These are phyloP conservation scores for Therioaphis trifolii DNA, from an alignment of 2,888 invertebrate genomes.

Conservation along the genomic window DNA sequence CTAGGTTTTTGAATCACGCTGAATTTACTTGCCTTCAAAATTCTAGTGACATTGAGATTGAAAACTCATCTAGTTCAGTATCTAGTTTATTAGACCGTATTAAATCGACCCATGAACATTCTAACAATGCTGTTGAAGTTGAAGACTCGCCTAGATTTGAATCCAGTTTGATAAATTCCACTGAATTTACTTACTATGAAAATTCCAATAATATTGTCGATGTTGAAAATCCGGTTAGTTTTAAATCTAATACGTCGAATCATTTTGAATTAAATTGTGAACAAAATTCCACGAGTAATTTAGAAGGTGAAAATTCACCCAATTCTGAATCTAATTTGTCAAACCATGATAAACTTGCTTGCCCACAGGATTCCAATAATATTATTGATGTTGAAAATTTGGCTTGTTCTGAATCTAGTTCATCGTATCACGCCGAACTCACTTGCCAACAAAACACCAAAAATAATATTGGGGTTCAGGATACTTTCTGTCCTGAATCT, in stretches of 20 bases:
- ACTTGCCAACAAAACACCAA: neutral
- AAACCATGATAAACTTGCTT: neutral
- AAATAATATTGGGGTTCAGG: too few species aligned
- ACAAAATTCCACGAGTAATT: neutral
- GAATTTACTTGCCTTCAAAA: neutral
- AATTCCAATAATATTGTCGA: neutral
- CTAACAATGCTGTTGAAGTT: too few species aligned
- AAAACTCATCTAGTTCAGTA: neutral
- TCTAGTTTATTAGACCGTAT: neutral
- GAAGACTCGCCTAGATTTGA: too few species aligned
- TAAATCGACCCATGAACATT: too few species aligned
- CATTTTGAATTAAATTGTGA: too few species aligned
- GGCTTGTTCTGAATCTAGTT: neutral
- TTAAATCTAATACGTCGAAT: too few species aligned
- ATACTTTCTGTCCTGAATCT: neutral
- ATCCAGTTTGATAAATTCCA: too few species aligned
- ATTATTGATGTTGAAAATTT: neutral
- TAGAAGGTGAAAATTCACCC: neutral
- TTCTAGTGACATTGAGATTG: neutral
- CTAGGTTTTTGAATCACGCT: neutral
- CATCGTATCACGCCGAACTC: neutral
- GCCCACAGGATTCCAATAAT: neutral
- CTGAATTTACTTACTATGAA: neutral
- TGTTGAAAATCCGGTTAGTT: neutral
- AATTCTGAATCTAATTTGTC: neutral